Percentiles rank a stretch among this genome's conserved stretches.
Evolutionary conservation across 2,113 vertebrate species (phyloP).

Genomic region (Rhombomys opimus): DNA sequence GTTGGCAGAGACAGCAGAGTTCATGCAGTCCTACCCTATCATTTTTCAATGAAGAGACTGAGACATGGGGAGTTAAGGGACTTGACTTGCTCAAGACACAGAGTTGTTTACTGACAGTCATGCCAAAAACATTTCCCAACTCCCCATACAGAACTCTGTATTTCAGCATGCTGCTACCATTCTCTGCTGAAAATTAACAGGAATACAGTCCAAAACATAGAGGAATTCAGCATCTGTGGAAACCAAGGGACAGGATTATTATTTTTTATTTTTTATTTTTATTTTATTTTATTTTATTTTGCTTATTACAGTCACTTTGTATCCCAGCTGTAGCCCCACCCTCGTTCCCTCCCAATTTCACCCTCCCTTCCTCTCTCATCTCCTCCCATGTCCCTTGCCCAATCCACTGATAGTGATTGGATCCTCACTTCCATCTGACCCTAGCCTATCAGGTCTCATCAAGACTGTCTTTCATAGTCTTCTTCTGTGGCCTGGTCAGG

Average conservation of each 20-base stretch:
- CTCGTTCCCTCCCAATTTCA: too few relatives aligned
- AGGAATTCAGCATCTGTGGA: slow-evolving; percentile 38
- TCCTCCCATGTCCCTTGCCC: too few relatives aligned
- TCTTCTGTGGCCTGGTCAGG: too few relatives aligned
- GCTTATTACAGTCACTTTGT: too few relatives aligned
- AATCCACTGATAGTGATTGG: too few relatives aligned
- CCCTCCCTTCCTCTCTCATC: too few relatives aligned
- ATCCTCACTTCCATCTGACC: too few relatives aligned
- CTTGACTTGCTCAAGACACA: slow-evolving; percentile 80
- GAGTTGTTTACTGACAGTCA: slow-evolving; percentile 78
- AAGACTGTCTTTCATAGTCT: too few relatives aligned
- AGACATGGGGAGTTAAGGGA: slow-evolving; percentile 77
- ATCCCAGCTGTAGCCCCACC: too few relatives aligned
- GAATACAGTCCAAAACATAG: slow-evolving; percentile 60
- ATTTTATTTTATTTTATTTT: too few relatives aligned
- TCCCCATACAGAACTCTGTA: slow-evolving; percentile 68
- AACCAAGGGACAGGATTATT: slow-evolving; percentile 41
- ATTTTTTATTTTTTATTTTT: not conserved
- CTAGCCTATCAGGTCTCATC: too few relatives aligned
- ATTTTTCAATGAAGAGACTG: slow-evolving; percentile 82
- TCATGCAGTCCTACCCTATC: slow-evolving; percentile 76
- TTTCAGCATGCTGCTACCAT: slow-evolving; percentile 60
- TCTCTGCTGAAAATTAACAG: slow-evolving; percentile 74
- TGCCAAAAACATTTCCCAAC: slow-evolving; percentile 81
- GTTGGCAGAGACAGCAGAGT: slow-evolving; percentile 69